Conservation (phyloP, 2,113 vertebrate species). For the Antechinus flavipes region DNA sequence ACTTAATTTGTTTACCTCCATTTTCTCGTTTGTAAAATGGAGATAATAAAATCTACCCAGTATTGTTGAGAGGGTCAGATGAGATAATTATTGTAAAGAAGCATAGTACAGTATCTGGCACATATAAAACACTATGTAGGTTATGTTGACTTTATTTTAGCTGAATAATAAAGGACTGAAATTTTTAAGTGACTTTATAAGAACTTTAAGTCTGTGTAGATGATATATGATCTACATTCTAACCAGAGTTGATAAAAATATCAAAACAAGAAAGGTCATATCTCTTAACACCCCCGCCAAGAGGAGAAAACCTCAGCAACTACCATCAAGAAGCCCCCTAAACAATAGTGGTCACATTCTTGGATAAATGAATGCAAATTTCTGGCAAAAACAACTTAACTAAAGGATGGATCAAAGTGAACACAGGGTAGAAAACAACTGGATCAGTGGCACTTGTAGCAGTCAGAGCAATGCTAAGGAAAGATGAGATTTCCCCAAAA, state of each 20-base stretch:
- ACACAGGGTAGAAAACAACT: background rate
- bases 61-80: background rate
- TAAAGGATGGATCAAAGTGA: background rate
- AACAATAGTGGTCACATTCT: background rate
- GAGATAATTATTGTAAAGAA: background rate
- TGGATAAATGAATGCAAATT: background rate
- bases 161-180: background rate
- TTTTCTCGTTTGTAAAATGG: background rate
- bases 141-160: background rate
- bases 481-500: conserved; percentile 15
- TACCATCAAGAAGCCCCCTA: background rate
- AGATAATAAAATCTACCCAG: background rate
- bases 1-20: background rate
- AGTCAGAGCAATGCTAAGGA: conserved; percentile 16
- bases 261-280: background rate
- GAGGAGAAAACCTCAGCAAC: background rate
- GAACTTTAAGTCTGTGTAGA: background rate
- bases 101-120: background rate
- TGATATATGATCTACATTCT: background rate
- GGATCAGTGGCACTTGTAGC: background rate
- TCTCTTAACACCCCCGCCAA: background rate
- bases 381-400: background rate
- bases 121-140: background rate
- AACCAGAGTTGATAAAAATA: background rate
- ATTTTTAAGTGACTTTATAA: background rate